Percentiles rank a stretch among this genome's conserved stretches.
phyloP scores from a whole-genome alignment of 1,140 invertebrate species.

The Drosophila pallidifrons region DNA sequence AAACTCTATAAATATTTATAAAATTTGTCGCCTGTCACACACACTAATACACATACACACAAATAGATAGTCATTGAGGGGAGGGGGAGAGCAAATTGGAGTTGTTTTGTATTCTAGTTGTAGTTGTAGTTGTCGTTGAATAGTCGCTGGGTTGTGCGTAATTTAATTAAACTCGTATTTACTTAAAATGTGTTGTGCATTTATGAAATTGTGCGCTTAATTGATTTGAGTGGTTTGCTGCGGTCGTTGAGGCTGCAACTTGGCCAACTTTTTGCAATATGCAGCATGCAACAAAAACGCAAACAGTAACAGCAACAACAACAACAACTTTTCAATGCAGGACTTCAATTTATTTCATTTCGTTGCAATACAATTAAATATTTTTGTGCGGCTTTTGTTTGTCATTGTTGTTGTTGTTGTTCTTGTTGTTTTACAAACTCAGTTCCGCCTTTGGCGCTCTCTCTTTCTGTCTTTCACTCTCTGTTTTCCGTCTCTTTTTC shows the following conservation, averaged over 20 bases:
- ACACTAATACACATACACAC: too few relatives aligned
- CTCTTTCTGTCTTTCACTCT: background rate
- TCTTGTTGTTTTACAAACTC: constrained; percentile 19
- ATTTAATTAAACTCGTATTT: constrained; percentile 57
- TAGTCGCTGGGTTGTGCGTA: constrained; percentile 11
- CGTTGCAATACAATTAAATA: constrained; percentile 71
- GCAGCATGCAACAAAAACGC: constrained; percentile 3
- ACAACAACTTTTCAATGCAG: constrained; percentile 40
- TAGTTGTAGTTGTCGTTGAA: background rate
- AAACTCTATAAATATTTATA: background rate
- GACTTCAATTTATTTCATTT: constrained; percentile 46
- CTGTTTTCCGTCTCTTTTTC: too few relatives aligned
- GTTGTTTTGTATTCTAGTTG: background rate
- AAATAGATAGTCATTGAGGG: constrained; percentile 9
- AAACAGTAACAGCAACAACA: constrained; percentile 9
- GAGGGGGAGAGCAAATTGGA: background rate
- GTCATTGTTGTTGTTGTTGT: constrained; percentile 26
- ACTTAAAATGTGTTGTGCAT: constrained; percentile 51
- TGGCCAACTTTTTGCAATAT: constrained; percentile 11
- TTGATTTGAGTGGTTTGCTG: constrained; percentile 48
- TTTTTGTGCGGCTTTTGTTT: constrained; percentile 57
- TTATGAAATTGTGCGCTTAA: constrained; percentile 58
- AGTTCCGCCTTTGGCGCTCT: constrained; percentile 1
- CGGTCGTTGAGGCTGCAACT: constrained; percentile 25
- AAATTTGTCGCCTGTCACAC: constrained; percentile 12